phyloP scores from a whole-genome alignment of 2,113 vertebrate genomes.

The Sisor rabdophorus region DNA sequence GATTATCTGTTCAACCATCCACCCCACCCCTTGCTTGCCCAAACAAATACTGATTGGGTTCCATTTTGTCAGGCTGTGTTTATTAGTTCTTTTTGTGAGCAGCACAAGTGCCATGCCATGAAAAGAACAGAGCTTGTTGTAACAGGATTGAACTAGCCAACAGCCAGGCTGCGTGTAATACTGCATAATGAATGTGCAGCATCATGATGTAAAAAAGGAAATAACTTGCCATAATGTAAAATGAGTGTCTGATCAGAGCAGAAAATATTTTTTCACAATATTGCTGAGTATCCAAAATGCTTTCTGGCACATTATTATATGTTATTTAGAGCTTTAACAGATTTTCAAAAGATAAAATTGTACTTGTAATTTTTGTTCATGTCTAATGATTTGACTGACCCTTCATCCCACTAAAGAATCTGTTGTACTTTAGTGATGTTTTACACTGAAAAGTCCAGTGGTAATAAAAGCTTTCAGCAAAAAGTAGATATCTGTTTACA shows the following conservation, averaged over 20 bases:
- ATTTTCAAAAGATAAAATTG: neutral
- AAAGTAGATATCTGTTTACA: neutral
- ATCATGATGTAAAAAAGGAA: conserved; percentile 8
- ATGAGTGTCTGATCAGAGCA: neutral
- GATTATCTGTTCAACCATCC: neutral
- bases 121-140: conserved; percentile 15
- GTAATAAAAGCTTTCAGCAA: conserved; percentile 4
- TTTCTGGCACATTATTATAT: neutral
- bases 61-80: neutral
- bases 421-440: conserved; percentile 15
- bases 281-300: neutral
- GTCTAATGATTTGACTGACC: conserved; percentile 4
- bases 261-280: neutral
- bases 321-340: neutral
- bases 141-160: conserved; percentile 53
- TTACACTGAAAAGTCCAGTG: conserved; percentile 8
- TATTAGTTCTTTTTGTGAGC: neutral
- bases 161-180: conserved; percentile 8
- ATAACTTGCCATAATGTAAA: neutral
- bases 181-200: conserved; percentile 33
- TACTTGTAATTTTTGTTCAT: neutral
- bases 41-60: conserved; percentile 9
- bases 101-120: conserved; percentile 9
- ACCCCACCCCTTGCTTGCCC: neutral
- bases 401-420: neutral